Base-by-base conservation (phyloP, 2,888 invertebrate species). In the Lasioglossum villosulum region DNA sequence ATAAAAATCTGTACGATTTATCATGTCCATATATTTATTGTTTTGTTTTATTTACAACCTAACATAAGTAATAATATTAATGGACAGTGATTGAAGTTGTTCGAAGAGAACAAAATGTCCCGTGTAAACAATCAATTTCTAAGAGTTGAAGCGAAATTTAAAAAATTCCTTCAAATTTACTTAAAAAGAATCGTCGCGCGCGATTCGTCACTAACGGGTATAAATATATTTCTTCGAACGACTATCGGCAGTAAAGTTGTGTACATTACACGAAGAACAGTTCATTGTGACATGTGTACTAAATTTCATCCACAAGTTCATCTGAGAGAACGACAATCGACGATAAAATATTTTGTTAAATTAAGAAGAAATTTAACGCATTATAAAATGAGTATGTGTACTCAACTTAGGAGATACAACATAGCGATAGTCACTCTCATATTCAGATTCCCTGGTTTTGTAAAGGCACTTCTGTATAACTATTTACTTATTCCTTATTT, bases 401-500 rank as follows among this genome's bases (percentile, higher is more conserved):
- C 72, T 78, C 73, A 79, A 79, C 77, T 27, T 37, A 75, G 52
- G 66, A 52, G 30, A 77, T 48, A 68, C 56, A 80, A 84, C 78
- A 80, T 78, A 78, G 78, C 84, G 82, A 87, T 78, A 88, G 81
- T 89, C 91, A 84, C 85, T 90, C 90, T 90, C 86, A 80, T 84
- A 81, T 83, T 88, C 88, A 91, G 90, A 93, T 92, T 90, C 86
- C 91, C 91, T 91, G 91, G 88, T 92, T 93, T 92, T 86, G 81
- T 90, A 92, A 93, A 94, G 94, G 94, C 94, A 94, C 94, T 94
- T 94, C 93, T 92, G 89, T 93, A 90, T 91, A 91, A 90, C 88
- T 88, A 68, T 68, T 68, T 37, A 90, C 91, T 90, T 89, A 86
- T 87, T 86, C 66, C 75, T 84, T 86, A 75, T 73, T 88, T 87